Evolutionary conservation across 2,888 invertebrate species (phyloP), one percentile per base, ranked within the genome.

Genomic region (Antitype chi): DNA sequence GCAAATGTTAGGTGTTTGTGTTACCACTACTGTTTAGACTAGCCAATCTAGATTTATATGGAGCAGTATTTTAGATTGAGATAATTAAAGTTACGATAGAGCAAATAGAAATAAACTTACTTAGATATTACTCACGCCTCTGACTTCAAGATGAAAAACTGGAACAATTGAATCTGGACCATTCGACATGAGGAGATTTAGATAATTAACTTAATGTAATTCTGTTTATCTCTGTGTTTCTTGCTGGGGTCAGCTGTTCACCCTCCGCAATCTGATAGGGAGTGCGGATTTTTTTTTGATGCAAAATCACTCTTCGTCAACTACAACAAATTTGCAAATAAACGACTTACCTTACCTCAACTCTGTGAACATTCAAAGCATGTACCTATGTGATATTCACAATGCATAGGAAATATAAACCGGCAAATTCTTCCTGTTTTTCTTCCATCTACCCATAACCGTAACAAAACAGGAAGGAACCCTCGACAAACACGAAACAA

Each of bases 41-140:
- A 73, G 38, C 49, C 23, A 67, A 70, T 59, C 62, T 74, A 74
- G 84, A 73, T 67, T 67, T 78, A 66, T 72, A 52, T 47, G 53
- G 15, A 28, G 25, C 52, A 55, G n/a, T 62, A 67, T 32, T 67
- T 23, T 23, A 62, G 49, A 25, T 55, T 55, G 17, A 55, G 20
- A 38, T 66, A 17, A 55, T 67, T 23, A 11, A 52, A 43, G 38
- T 52, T 32, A 71, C 71, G 32, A 60, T 38, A 7, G 43, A 17
- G 55, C 62, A 62, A 57, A 63, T 52, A 63, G 0, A 25, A 38
- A 67, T 55, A 66, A 73, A 59, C 15, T 17, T 43, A n/a, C n/a
- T n/a, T n/a, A n/a, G n/a, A n/a, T n/a, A 38, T 59, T 25, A 47
- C n/a, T 55, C 15, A 32, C 57, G 38, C 20, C n/a, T 2, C 20